Evolutionary conservation across 1,140 invertebrate species (phyloP), one percentile per base, ranked within the genome.

Genomic region (Monomorium pharaonis): DNA sequence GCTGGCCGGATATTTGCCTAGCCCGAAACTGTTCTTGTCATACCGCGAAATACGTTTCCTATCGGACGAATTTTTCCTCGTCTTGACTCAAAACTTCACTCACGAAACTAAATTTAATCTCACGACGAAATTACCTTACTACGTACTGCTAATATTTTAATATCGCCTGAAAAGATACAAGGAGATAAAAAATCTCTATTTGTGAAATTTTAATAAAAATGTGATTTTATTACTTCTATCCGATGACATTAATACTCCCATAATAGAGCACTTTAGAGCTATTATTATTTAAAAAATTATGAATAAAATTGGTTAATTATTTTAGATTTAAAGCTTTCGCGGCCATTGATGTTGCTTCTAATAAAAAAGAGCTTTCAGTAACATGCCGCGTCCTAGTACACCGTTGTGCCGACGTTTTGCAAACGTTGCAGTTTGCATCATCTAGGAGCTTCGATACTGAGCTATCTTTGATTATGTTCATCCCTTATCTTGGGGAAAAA

Each of bases 11-110:
- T 77, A 77, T 77, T 77, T 77, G 75, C 75, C 75, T 77, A 77
- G 18, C 37, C 74, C 42, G 56, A 77, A 77, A 77, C 75, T 77
- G 75, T 77, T 77, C 56, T 44, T 77, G 75, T 77, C 75, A 77
- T 77, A 56, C 56, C 18, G 37, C 75, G 75, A 77, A 77, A 77
- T 76, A 56, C 74, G 54, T 77, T 76, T 77, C 56, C 75, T 63
- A 77, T 77, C 75, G 75, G 54, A 3, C 18, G 56, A 77, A 77
- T 77, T 77, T 77, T 77, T 77, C 75, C 58, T 77, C 56, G 58
- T 77, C 56, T 63, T 63, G 56, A 77, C 75, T 77, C 37, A 18
- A 77, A 77, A 77, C 75, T 77, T 77, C 24, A 58, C 75, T 77
- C 75, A 21, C 37, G 56, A 62, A 63, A 30, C 75, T 77, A 56